A percentile compares a stretch with the other conserved stretches of the same genome.
Evolutionary conservation across 2,113 vertebrate genomes (phyloP).

Genomic region (Hyaena hyaena): DNA sequence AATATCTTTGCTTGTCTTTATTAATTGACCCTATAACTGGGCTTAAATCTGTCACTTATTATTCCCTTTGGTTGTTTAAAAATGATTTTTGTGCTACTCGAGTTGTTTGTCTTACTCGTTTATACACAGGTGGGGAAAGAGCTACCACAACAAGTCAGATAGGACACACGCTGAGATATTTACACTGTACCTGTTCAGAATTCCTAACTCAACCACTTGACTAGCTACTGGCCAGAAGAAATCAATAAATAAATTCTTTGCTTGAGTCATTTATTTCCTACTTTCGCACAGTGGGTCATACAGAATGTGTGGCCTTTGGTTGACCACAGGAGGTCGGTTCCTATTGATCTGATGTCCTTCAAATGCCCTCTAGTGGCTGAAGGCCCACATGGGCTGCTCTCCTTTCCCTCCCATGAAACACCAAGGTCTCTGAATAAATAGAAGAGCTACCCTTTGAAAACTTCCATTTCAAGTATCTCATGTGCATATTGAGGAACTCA

Average conservation of each 20-base stretch:
- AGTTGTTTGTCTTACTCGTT: constrained; percentile 31
- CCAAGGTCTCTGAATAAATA: background rate
- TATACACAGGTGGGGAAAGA: background rate
- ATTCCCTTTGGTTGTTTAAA: constrained; percentile 12
- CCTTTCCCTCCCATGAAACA: accelerated
- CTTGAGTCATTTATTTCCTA: background rate
- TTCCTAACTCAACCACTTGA: background rate
- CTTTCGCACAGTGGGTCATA: background rate
- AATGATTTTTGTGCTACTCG: background rate
- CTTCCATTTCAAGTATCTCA: background rate
- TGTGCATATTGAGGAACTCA: background rate
- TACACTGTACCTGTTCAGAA: constrained; percentile 31
- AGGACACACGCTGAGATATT: background rate
- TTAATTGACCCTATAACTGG: background rate
- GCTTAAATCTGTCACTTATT: background rate
- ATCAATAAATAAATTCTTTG: background rate
- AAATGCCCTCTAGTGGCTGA: constrained; percentile 86
- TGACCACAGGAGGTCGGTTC: background rate
- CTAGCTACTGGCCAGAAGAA: constrained; percentile 20
- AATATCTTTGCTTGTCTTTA: constrained; percentile 32
- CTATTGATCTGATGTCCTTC: constrained; percentile 77
- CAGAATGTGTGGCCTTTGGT: background rate
- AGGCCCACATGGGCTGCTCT: constrained; percentile 5
- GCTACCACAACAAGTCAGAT: background rate
- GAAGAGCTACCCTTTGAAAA: constrained; percentile 41